phyloP scores from a whole-genome alignment of 1,140 invertebrate genomes.

The Diprion similis region DNA sequence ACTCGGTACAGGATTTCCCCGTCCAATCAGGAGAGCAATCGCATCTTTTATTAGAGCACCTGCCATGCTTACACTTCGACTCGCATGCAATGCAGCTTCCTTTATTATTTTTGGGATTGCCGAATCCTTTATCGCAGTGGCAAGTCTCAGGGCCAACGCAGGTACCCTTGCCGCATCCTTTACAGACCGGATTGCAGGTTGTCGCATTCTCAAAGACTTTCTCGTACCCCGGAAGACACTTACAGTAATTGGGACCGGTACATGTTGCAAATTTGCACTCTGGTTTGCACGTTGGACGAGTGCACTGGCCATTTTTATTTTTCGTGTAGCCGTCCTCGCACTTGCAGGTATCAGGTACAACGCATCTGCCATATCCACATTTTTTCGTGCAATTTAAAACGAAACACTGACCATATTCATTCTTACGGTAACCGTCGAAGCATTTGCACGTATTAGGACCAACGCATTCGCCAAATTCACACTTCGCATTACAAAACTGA shows the following conservation, averaged over 20 bases:
- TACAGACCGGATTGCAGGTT: too few relatives aligned
- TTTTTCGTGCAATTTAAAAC: constrained; percentile 27
- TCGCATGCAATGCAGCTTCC: background rate
- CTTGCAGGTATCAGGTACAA: background rate
- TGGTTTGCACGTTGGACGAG: constrained; percentile 27
- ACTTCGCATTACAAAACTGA: too few relatives aligned
- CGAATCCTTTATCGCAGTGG: too few relatives aligned
- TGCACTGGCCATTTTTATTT: constrained; percentile 17
- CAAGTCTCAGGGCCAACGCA: too few relatives aligned
- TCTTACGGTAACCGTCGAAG: constrained; percentile 30
- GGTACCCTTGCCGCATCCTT: too few relatives aligned
- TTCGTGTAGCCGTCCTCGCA: background rate
- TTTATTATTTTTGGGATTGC: too few relatives aligned
- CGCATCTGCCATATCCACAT: constrained; percentile 26
- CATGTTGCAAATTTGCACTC: constrained; percentile 26
- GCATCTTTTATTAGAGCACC: constrained; percentile 21
- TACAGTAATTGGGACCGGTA: background rate
- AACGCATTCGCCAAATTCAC: constrained; percentile 22
- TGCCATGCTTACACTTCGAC: constrained; percentile 9
- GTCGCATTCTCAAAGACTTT: too few relatives aligned
- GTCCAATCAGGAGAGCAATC: constrained; percentile 35
- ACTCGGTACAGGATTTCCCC: constrained; percentile 28
- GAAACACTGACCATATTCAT: constrained; percentile 22
- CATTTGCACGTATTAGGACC: constrained; percentile 34
- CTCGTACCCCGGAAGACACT: background rate